Base-by-base conservation (phyloP, 2,797 vertebrate species). In the Poeciliopsis infans region DNA sequence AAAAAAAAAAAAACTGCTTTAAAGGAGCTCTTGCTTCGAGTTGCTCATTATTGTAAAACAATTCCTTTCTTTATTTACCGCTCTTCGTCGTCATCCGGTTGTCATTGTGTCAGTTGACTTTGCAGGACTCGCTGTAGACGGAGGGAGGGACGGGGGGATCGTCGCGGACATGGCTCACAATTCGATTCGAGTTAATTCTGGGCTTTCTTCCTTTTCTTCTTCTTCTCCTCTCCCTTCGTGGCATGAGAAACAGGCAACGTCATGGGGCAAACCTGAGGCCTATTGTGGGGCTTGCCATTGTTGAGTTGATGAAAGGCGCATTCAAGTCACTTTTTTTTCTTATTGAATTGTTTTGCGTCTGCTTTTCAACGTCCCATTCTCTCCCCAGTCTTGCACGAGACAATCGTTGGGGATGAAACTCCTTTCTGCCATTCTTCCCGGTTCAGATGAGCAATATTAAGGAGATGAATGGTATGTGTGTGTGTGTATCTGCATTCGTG, bases 301-400 rank as follows among this genome's bases (percentile, higher is more conserved):
- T 96, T 91, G 89, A 81, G 79, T 75, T 78, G 82, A 93, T 95
- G 93, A 96, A 96, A 96, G 95, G 85, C 92, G 84, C 93, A 95
- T 96, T 96, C 95, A 95, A 95, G 95, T 96, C 94, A 95, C 93
- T 95, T 95, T 90, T 93, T 90, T 93, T 90, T 92, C 68, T 45
- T 93, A 95, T 95, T 95, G 91, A 95, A 96, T 95, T 95, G 94
- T 95, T 95, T 95, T 91, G 91, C 78, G 79, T 94, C 91, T 89
- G 94, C 93, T 91, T 95, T 95, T 95, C 92, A 95, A 86, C 92
- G 73, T 87, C 84, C 83, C 88, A 88, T 95, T 95, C 91, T 95
- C 87, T 94, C 82, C 39, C 82, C 87, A 85, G 91, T 90, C 91
- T 91, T 79, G 90, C 89, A 77, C 79, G 69, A 95, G 92, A 96